phyloP scores from a whole-genome alignment of 2,797 vertebrate species.

The Gila robusta region DNA sequence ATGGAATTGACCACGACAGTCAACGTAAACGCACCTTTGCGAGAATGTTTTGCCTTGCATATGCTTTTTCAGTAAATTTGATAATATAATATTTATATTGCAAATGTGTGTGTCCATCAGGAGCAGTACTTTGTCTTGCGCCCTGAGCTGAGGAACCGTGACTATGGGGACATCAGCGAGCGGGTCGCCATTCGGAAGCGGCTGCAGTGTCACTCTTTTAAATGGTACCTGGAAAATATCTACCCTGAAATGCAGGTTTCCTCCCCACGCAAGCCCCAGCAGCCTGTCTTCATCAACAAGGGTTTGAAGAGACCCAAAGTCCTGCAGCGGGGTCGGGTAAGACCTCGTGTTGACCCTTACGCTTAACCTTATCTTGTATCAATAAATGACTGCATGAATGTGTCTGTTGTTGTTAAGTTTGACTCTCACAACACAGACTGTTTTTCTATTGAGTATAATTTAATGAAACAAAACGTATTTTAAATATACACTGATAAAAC shows the following conservation, averaged over 20 bases:
- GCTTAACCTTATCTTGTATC: neutral
- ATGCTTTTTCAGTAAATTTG: neutral
- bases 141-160: conserved; percentile 86
- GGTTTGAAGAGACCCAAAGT: conserved; percentile 87
- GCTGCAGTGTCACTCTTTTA: conserved; percentile 89
- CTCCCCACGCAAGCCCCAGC: conserved; percentile 84
- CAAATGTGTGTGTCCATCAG: conserved; percentile 68
- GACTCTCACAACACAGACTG: neutral
- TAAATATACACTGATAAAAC: neutral
- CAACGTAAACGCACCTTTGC: too few relatives aligned
- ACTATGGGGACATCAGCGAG: conserved; percentile 89
- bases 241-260: conserved; percentile 95
- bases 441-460: neutral
- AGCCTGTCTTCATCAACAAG: conserved; percentile 87
- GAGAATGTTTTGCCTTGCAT: neutral
- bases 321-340: conserved; percentile 91
- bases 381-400: neutral
- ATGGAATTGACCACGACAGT: neutral
- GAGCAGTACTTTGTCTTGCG: conserved; percentile 94
- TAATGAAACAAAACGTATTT: neutral
- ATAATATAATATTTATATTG: neutral
- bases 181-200: conserved; percentile 84
- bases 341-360: conserved; percentile 45
- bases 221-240: conserved; percentile 93
- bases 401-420: neutral